Conservation (phyloP, 2,113 vertebrate species). For the Mesoclemmys tuberculata region DNA sequence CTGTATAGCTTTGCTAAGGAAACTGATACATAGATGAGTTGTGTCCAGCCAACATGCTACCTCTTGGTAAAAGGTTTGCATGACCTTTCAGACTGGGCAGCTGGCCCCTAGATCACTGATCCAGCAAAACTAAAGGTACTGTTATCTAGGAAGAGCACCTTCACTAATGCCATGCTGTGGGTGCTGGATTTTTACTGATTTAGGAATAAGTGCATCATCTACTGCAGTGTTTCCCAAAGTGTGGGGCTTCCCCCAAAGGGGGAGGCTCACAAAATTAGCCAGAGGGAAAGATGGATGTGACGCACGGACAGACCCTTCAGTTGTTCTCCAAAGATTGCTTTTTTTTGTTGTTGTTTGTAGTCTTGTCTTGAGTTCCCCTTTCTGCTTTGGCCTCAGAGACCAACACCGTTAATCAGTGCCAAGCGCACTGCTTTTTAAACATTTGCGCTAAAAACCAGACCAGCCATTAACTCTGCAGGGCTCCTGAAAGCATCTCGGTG, state of each 20-base stretch:
- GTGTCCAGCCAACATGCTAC: background rate
- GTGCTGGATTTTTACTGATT: background rate
- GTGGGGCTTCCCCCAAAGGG: background rate
- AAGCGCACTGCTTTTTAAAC: constrained; percentile 36
- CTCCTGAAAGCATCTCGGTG: background rate
- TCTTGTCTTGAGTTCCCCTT: constrained; percentile 37
- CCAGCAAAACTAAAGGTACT: background rate
- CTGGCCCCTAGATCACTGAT: background rate
- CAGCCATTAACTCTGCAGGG: constrained; percentile 44
- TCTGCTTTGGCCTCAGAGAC: constrained; percentile 56
- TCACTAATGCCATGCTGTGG: background rate
- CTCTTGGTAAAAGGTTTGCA: background rate
- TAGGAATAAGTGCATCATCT: background rate
- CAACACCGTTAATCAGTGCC: constrained; percentile 49
- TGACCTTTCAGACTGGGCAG: background rate
- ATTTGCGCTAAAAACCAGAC: constrained; percentile 40
- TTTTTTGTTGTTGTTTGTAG: constrained; percentile 72
- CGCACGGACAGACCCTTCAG: background rate
- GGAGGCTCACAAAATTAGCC: background rate
- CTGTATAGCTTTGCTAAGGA: background rate
- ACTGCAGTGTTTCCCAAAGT: background rate
- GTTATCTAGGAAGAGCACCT: background rate
- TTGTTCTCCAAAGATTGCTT: background rate
- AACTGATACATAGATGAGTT: background rate
- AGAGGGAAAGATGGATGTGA: background rate